These are phyloP conservation scores for Amia ocellicauda DNA, from an alignment of 2,113 vertebrate species.

Conservation along the genomic window DNA sequence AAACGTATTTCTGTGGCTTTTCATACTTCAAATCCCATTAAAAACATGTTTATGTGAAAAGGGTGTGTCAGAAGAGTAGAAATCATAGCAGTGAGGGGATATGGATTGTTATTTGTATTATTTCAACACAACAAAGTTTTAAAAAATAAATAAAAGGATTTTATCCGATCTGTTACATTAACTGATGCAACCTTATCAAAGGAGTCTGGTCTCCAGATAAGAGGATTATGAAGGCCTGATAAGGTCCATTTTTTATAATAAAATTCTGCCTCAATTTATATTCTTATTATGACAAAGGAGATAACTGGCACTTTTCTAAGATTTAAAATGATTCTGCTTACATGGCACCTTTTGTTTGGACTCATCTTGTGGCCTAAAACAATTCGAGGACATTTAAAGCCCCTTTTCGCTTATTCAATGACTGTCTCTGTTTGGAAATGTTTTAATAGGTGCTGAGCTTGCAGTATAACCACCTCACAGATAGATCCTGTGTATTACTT, in stretches of 20 bases:
- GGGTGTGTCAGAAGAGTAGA: background rate
- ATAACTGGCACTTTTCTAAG: constrained; percentile 26
- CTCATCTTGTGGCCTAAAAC: constrained; percentile 19
- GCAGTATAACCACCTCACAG: constrained; percentile 7
- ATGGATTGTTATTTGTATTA: constrained; percentile 22
- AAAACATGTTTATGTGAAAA: background rate
- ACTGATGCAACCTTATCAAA: constrained; percentile 37
- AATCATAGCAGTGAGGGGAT: background rate
- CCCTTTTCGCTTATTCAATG: background rate
- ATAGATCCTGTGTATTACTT: constrained; percentile 12
- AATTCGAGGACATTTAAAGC: constrained; percentile 6
- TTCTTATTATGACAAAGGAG: constrained; percentile 29
- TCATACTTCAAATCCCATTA: constrained; percentile 16
- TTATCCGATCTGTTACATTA: constrained; percentile 48
- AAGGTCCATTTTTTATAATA: constrained; percentile 38
- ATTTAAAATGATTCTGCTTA: constrained; percentile 30
- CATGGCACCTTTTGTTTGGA: constrained; percentile 22
- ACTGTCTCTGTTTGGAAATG: background rate
- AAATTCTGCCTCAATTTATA: constrained; percentile 39
- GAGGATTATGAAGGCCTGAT: constrained; percentile 31
- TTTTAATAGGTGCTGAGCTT: constrained; percentile 14
- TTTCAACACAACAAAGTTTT: constrained; percentile 29
- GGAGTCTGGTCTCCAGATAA: constrained; percentile 41
- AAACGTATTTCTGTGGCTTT: background rate
- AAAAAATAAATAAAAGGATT: constrained; percentile 37